Conservation (phyloP, 2,888 invertebrate genomes). For the Amphipyra tragopoginis region DNA sequence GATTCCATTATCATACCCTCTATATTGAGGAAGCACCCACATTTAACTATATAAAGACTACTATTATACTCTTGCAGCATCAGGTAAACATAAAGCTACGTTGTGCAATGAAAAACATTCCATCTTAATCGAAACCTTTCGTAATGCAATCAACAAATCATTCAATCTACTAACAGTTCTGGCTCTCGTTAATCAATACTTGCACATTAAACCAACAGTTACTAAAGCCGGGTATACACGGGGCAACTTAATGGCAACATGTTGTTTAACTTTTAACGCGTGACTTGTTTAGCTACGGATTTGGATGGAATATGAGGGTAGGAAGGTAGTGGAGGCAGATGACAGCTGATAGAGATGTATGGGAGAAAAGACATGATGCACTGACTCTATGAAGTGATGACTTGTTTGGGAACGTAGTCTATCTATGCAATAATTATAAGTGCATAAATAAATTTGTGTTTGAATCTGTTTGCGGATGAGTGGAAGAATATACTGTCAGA, state of each 20-base stretch:
- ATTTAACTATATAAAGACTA: background rate
- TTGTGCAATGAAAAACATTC: conserved; percentile 21
- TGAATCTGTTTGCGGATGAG: too few relatives aligned
- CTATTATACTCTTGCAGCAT: background rate
- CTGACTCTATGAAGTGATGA: too few relatives aligned
- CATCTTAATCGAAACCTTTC: conserved; percentile 17
- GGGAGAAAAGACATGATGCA: too few relatives aligned
- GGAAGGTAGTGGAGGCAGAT: too few relatives aligned
- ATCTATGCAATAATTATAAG: too few relatives aligned
- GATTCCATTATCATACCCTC: too few relatives aligned
- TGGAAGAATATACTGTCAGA: too few relatives aligned
- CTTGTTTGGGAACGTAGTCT: too few relatives aligned
- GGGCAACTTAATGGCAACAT: background rate
- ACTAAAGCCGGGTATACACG: conserved; percentile 3
- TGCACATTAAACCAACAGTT: conserved; percentile 22
- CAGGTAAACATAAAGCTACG: conserved; percentile 18
- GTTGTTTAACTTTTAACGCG: background rate
- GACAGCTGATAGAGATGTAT: too few relatives aligned
- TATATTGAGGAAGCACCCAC: background rate
- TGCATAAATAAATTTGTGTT: too few relatives aligned
- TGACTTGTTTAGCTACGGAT: background rate
- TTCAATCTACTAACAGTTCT: conserved; percentile 23
- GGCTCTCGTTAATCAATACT: conserved; percentile 40
- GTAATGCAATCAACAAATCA: conserved; percentile 31
- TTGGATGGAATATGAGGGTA: too few relatives aligned